These are phyloP conservation scores for Periparus ater DNA, from an alignment of 2,797 vertebrate species.

Conservation along the genomic window DNA sequence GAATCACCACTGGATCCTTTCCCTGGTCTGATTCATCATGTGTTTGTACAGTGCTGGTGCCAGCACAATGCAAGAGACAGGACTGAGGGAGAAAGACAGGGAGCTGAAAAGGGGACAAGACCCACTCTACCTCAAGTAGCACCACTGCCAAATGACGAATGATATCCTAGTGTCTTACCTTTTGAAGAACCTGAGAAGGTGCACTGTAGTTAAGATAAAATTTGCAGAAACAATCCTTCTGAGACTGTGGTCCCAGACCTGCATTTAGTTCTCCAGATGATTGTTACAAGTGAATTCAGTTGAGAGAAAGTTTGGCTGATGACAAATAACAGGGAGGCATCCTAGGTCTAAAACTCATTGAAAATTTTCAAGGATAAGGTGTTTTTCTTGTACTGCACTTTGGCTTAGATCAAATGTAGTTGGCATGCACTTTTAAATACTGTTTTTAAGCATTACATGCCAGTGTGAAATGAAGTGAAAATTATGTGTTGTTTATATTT, in stretches of 20 bases:
- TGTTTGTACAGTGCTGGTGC: not conserved
- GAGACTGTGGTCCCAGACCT: not conserved
- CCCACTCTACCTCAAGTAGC: not conserved
- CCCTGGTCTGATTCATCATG: not conserved
- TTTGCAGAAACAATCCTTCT: not conserved
- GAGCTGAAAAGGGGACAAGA: not conserved
- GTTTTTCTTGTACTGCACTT: not conserved
- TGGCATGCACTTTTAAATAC: conserved; percentile 4
- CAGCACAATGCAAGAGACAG: not conserved
- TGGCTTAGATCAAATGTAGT: conserved; percentile 10
- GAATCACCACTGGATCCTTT: not conserved
- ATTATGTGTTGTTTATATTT: conserved; percentile 54
- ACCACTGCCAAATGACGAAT: not conserved
- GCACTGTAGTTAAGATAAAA: not conserved
- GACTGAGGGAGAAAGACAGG: not conserved
- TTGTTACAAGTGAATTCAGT: not conserved
- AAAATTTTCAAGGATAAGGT: not conserved
- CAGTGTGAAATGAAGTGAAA: conserved; percentile 41
- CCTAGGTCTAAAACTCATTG: not conserved
- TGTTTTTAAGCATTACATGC: conserved; percentile 21
- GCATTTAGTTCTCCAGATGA: not conserved
- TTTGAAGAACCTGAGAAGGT: not conserved
- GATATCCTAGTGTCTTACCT: not conserved
- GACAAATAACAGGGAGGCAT: not conserved
- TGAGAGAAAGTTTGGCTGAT: not conserved